phyloP scores from a whole-genome alignment of 2,888 invertebrate genomes.

The Busseola fusca region DNA sequence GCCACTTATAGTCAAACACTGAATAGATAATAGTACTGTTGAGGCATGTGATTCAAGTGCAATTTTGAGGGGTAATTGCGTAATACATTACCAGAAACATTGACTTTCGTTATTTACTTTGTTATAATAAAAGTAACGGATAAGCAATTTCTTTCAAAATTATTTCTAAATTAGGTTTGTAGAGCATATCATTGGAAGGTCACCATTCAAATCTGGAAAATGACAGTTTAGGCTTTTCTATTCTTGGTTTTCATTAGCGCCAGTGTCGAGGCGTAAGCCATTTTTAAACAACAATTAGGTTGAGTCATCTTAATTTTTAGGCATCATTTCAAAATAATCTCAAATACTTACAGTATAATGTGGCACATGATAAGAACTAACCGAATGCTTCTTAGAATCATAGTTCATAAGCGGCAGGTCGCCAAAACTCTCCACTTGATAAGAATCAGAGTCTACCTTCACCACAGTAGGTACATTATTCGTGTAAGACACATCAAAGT shows the following conservation, averaged over 20 bases:
- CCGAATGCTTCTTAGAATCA: constrained; percentile 78
- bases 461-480: constrained; percentile 77
- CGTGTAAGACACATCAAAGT: constrained; percentile 74
- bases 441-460: constrained; percentile 68
- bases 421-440: constrained; percentile 80
- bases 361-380: constrained; percentile 84
- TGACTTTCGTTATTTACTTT: not conserved
- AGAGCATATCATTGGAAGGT: not conserved
- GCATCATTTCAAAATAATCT: constrained; percentile 20
- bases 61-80: not conserved
- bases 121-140: too few relatives aligned
- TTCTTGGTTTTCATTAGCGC: not conserved
- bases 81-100: not conserved
- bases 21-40: not conserved
- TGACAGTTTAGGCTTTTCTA: too few relatives aligned
- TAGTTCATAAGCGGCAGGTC: constrained; percentile 82
- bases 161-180: too few relatives aligned
- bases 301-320: not conserved
- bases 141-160: too few relatives aligned
- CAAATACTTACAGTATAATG: constrained; percentile 84
- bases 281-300: not conserved
- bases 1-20: not conserved
- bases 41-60: not conserved
- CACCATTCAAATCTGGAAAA: not conserved
- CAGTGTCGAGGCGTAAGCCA: not conserved